These are phyloP conservation scores for Tenthredo distinguenda DNA, from an alignment of 2,888 invertebrate genomes.

Conservation along the genomic window DNA sequence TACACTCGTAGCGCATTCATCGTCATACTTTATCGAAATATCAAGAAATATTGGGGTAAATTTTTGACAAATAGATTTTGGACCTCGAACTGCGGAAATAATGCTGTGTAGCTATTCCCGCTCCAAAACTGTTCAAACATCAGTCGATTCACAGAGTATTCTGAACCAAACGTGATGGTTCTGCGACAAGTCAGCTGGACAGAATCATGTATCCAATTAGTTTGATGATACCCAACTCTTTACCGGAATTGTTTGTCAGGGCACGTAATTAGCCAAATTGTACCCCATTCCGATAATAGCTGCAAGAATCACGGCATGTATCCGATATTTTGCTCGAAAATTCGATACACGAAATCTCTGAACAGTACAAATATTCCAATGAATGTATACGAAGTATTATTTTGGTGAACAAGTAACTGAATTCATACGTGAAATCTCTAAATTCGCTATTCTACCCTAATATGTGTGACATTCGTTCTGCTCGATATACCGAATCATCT, in stretches of 20 bases:
- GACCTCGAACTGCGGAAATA: neutral
- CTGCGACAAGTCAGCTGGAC: constrained; percentile 7
- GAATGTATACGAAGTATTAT: neutral
- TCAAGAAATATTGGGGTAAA: neutral
- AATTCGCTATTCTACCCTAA: neutral
- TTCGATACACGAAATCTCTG: neutral
- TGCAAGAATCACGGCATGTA: neutral
- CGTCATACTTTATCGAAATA: neutral
- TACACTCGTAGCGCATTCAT: neutral
- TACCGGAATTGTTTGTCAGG: constrained; percentile 12
- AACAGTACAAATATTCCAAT: neutral
- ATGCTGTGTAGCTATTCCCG: neutral
- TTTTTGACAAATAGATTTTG: neutral
- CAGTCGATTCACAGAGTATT: neutral
- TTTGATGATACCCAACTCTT: constrained; percentile 5
- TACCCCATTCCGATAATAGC: neutral
- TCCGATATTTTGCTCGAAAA: neutral
- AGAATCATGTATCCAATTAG: constrained; percentile 16
- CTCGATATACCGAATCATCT: neutral
- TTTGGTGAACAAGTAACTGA: neutral
- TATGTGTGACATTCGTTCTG: neutral
- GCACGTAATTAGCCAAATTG: neutral
- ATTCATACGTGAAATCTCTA: neutral
- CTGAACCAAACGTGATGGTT: neutral
- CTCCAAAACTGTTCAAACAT: neutral